Base-by-base conservation (phyloP, 2,113 vertebrate genomes). In the Sander vitreus region DNA sequence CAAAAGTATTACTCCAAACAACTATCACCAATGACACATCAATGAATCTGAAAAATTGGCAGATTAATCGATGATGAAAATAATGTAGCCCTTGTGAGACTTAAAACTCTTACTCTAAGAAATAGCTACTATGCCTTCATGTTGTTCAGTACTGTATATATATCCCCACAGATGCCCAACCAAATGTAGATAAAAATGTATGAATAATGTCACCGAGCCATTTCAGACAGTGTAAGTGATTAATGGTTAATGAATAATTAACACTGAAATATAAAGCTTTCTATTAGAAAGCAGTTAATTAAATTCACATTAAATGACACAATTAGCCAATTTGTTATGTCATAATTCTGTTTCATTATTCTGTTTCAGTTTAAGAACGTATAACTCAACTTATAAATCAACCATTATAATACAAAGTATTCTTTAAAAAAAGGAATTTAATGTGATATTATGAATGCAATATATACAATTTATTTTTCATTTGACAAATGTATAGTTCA, bases 181-280 rank as follows among this genome's bases (percentile, higher is more conserved):
- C 10, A 63, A 50, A 39, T 51, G 47, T 51, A 19, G 59, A 63
- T 18, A 12, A 8, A 54, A 53, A 21, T 14, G 11, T 21, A 19
- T 27, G 25, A 77, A 30, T 39, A 27, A 65, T 45, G 6, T 73
- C 19, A 69, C 21, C 23, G 47, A 53, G 30, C 9, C 27, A 25
- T 19, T 64, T 59, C 4, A 62, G 19, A 25, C 19, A n/a, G 19
- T 27, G 54, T 43, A 19, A 51, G 10, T 64, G 16, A 63, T 51
- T 25, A 75, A 27, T 18, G 10, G 11, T 21, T 58, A 12, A 27
- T 70, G 14, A 57, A 27, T 69, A 79, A 73, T 73, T 53, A 54
- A 55, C 33, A 50, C 25, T 39, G 43, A 39, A 10, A 58, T 73
- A 27, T 39, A 21, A 73, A 23, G 8, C 48, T 8, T 48, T 63